A percentile compares a stretch with the other conserved stretches of the same genome.
These are phyloP conservation scores for Aphis craccivora DNA, from an alignment of 1,140 invertebrate genomes.

Conservation along the genomic window DNA sequence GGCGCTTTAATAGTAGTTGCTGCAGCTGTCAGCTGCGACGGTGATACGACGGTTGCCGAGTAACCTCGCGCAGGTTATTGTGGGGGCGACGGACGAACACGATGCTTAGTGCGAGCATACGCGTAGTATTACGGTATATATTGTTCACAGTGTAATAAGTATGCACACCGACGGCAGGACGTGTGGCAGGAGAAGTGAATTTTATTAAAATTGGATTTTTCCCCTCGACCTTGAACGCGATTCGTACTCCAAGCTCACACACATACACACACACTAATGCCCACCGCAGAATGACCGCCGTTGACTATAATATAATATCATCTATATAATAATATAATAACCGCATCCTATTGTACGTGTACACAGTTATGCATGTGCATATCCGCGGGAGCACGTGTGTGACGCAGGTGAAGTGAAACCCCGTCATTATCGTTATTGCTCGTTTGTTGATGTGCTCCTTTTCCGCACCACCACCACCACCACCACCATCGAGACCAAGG, in stretches of 20 bases:
- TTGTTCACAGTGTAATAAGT: background rate
- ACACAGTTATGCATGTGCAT: background rate
- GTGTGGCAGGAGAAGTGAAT: background rate
- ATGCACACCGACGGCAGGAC: background rate
- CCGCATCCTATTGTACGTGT: background rate
- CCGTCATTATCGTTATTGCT: constrained; percentile 26
- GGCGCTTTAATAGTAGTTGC: background rate
- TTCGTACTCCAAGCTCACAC: background rate
- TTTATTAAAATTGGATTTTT: constrained; percentile 34
- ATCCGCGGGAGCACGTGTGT: background rate
- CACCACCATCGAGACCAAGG: no score
- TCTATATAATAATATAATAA: background rate
- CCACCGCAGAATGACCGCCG: constrained; percentile 24
- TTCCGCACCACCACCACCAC: background rate
- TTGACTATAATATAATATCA: background rate
- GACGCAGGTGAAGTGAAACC: constrained; percentile 20
- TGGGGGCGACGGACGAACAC: background rate
- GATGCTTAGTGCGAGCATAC: background rate
- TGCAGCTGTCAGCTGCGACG: background rate
- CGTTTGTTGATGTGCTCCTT: constrained; percentile 7
- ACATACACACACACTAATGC: background rate
- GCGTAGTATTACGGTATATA: background rate
- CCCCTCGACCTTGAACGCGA: background rate
- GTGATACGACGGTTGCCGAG: background rate
- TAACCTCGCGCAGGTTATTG: background rate